Conservation (phyloP, 2,888 invertebrate species). For the Clostera curtula region DNA sequence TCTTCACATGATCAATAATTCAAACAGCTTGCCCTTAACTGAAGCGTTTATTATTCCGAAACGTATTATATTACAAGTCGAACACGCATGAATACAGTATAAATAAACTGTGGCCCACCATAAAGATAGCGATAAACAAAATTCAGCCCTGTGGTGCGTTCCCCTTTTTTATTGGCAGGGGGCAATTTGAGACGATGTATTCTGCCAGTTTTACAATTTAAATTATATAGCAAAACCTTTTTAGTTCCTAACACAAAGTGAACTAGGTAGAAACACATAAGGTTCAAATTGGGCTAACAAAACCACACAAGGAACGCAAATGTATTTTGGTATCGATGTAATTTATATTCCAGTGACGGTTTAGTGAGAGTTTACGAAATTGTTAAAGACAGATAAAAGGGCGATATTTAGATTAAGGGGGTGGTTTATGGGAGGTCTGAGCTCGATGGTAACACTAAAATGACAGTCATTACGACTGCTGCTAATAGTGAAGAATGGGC, state of each 20-base stretch:
- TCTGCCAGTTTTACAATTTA: constrained; percentile 46
- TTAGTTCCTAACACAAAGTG: constrained; percentile 5
- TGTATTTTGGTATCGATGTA: constrained; percentile 37
- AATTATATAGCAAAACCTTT: constrained; percentile 14
- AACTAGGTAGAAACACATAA: constrained; percentile 18
- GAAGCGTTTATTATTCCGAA: constrained; percentile 49
- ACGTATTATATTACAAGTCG: constrained; percentile 62
- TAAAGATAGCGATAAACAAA: constrained; percentile 73
- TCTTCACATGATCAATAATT: constrained; percentile 19
- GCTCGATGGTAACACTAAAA: constrained; percentile 43
- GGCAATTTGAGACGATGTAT: constrained; percentile 70
- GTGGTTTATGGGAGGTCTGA: constrained; percentile 61
- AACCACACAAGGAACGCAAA: constrained; percentile 17
- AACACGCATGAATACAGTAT: constrained; percentile 63
- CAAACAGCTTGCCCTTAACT: constrained; percentile 44
- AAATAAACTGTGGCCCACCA: constrained; percentile 66
- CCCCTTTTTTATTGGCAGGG: constrained; percentile 71
- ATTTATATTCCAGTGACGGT: constrained; percentile 70
- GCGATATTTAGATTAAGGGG: constrained; percentile 66
- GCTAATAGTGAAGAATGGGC: constrained; percentile 55
- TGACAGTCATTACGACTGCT: constrained; percentile 53
- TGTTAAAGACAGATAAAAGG: constrained; percentile 73
- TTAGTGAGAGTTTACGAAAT: constrained; percentile 71
- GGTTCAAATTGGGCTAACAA: constrained; percentile 16
- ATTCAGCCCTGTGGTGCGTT: constrained; percentile 61